These are phyloP conservation scores for Azorinus chamasolen DNA, from an alignment of 2,888 invertebrate species.

Conservation along the genomic window DNA sequence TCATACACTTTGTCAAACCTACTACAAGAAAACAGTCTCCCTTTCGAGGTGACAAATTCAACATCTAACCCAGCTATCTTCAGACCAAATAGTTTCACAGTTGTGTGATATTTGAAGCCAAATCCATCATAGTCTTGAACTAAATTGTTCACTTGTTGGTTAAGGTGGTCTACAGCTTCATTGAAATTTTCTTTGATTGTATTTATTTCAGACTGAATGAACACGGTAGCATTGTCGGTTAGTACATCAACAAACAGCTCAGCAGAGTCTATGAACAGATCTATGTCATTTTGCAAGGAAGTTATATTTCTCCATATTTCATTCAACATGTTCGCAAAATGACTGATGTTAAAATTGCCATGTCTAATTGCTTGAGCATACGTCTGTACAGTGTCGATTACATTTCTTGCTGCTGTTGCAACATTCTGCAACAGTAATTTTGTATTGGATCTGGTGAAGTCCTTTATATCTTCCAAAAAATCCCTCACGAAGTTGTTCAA, in stretches of 20 bases:
- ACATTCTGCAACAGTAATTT: no score
- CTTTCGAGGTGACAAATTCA: slow-evolving; percentile 47
- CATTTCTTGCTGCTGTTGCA: no score
- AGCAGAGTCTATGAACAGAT: slow-evolving; percentile 4
- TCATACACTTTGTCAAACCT: slow-evolving; percentile 21
- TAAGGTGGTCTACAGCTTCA: not conserved
- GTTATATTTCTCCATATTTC: slow-evolving; percentile 6
- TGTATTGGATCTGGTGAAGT: no score
- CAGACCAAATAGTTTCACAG: slow-evolving; percentile 18
- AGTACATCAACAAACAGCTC: slow-evolving; percentile 14
- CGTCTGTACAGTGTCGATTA: no score
- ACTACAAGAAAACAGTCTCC: slow-evolving; percentile 13
- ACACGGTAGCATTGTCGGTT: slow-evolving; percentile 1
- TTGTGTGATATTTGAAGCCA: slow-evolving; percentile 36
- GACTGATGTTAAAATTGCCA: no score
- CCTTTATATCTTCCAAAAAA: no score
- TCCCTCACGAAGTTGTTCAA: no score
- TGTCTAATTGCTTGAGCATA: not conserved
- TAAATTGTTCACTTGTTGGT: not conserved
- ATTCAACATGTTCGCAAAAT: not conserved
- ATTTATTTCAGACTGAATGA: slow-evolving; percentile 12
- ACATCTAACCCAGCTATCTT: slow-evolving; percentile 35
- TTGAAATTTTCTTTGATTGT: slow-evolving; percentile 3
- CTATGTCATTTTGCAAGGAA: not conserved
- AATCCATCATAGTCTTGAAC: slow-evolving; percentile 18